These are phyloP conservation scores for Ramphastos sulfuratus DNA, from an alignment of 2,113 vertebrate species.

Conservation along the genomic window DNA sequence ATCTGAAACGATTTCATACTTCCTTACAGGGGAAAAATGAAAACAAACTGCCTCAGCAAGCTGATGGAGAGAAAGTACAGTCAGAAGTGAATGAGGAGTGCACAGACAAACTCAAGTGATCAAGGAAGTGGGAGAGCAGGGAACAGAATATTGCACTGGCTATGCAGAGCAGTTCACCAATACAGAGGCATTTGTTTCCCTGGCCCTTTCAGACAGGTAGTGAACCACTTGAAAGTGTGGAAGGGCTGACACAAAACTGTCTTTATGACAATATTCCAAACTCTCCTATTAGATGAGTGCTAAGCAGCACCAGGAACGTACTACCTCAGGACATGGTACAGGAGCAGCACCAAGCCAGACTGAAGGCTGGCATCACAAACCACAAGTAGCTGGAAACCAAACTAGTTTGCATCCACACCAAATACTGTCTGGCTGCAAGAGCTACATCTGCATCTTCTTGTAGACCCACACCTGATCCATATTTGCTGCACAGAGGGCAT, in stretches of 20 bases:
- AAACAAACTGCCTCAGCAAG: background rate
- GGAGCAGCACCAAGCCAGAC: background rate
- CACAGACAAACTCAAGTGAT: background rate
- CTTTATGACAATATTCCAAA: background rate
- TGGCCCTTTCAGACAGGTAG: background rate
- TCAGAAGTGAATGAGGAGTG: background rate
- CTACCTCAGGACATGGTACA: background rate
- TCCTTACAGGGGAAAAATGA: background rate
- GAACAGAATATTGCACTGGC: background rate
- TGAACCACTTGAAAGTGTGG: background rate
- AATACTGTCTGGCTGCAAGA: background rate
- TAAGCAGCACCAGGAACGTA: background rate
- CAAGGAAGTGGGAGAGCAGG: background rate
- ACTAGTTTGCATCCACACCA: background rate
- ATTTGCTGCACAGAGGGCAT: background rate
- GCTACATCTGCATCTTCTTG: background rate
- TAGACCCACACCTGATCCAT: background rate
- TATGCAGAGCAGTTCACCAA: background rate
- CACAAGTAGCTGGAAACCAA: background rate
- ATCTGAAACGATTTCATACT: background rate
- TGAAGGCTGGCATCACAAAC: background rate
- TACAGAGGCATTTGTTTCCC: background rate
- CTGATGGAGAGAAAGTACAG: background rate
- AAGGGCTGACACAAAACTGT: background rate
- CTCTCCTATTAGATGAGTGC: background rate